Evolutionary conservation across 2,888 invertebrate species (phyloP).

Genomic region (Acronicta aceris): DNA sequence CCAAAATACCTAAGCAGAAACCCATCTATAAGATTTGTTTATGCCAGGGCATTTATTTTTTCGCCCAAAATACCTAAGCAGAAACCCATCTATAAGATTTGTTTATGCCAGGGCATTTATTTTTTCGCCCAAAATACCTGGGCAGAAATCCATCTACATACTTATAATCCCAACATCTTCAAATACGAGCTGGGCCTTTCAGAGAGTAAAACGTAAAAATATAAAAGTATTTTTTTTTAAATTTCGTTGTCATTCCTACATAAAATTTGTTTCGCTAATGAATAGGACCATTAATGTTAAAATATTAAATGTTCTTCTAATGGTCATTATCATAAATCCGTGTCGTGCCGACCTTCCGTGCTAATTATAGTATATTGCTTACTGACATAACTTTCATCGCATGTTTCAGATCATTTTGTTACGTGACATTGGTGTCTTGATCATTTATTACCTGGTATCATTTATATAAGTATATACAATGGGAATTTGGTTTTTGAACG

Average conservation of each 20-base stretch:
- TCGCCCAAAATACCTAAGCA: too few relatives aligned
- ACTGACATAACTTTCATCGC: constrained; percentile 43
- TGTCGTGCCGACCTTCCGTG: constrained; percentile 41
- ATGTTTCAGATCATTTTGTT: constrained; percentile 39
- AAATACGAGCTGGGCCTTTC: too few relatives aligned
- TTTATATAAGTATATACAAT: neutral
- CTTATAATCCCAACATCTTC: too few relatives aligned
- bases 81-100: too few relatives aligned
- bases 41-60: too few relatives aligned
- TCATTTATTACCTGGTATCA: constrained; percentile 7
- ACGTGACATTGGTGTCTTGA: constrained; percentile 25
- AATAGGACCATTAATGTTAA: constrained; percentile 7
- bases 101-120: too few relatives aligned
- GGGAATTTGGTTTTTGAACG: constrained; percentile 3
- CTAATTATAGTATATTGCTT: constrained; percentile 43
- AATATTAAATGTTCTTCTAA: constrained; percentile 13
- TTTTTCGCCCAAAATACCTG: too few relatives aligned
- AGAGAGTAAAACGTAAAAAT: too few relatives aligned
- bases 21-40: too few relatives aligned
- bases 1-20: too few relatives aligned
- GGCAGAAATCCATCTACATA: too few relatives aligned
- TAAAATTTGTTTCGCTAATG: neutral
- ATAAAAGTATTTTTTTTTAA: too few relatives aligned
- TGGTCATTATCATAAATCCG: constrained; percentile 44
- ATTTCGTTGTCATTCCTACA: neutral